Evolutionary conservation across 2,113 vertebrate genomes (phyloP).

Genomic region (Petrocephalus microphthalmus): DNA sequence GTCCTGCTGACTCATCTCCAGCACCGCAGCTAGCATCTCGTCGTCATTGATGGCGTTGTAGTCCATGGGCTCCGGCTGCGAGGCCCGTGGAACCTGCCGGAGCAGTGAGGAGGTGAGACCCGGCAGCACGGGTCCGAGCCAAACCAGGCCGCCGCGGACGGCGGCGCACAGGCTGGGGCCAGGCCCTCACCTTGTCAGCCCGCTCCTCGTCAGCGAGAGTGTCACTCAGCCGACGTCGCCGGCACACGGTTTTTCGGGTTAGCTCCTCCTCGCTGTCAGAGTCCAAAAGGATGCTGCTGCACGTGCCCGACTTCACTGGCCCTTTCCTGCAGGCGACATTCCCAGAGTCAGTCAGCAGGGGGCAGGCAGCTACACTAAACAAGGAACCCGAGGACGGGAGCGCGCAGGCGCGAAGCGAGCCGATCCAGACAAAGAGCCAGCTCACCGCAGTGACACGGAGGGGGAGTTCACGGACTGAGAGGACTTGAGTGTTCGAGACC

Average conservation of each 20-base stretch:
- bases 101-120: background rate
- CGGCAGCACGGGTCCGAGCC: background rate
- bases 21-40: slow-evolving; percentile 82
- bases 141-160: too few relatives aligned
- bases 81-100: slow-evolving; percentile 34
- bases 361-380: background rate
- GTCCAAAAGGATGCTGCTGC: slow-evolving; percentile 61
- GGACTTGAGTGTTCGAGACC: slow-evolving; percentile 81
- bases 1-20: slow-evolving; percentile 84
- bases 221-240: slow-evolving; percentile 70
- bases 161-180: too few relatives aligned
- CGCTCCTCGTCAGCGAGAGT: slow-evolving; percentile 53
- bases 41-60: slow-evolving; percentile 83
- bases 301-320: slow-evolving; percentile 66
- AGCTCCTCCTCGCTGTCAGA: slow-evolving; percentile 90
- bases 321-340: slow-evolving; percentile 63
- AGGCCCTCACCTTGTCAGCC: slow-evolving; percentile 50
- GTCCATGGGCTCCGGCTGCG: slow-evolving; percentile 47
- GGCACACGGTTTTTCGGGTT: slow-evolving; percentile 61
- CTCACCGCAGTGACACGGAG: slow-evolving; percentile 74
- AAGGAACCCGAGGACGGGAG: too few relatives aligned
- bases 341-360: background rate
- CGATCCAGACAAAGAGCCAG: background rate
- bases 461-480: slow-evolving; percentile 82
- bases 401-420: background rate